A percentile compares a stretch with the other conserved stretches of the same genome.
phyloP scores from a whole-genome alignment of 2,797 vertebrate genomes.

The Lagorchestes hirsutus region DNA sequence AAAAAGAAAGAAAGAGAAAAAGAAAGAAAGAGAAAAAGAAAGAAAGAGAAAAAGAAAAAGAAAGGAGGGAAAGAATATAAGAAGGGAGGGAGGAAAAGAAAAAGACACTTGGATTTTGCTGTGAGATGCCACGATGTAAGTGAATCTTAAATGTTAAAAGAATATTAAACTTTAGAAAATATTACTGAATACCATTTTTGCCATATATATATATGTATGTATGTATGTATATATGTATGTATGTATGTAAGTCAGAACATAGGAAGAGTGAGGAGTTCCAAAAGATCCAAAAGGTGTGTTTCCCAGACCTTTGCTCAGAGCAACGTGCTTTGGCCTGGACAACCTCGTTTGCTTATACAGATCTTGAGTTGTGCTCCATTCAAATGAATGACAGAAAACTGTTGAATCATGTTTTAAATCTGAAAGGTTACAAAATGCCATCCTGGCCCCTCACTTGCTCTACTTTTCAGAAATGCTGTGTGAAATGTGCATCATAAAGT shows the following conservation, averaged over 20 bases:
- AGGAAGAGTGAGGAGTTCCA: not conserved
- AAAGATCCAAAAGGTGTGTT: not conserved
- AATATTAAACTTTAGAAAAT: slow-evolving; percentile 39
- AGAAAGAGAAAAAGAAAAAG: accelerated
- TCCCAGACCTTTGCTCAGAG: not conserved
- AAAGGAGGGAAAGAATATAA: not conserved
- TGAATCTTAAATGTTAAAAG: not conserved
- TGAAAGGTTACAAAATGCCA: slow-evolving; percentile 76
- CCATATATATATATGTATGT: too few species aligned
- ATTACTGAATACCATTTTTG: slow-evolving; percentile 17
- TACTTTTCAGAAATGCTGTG: slow-evolving; percentile 77
- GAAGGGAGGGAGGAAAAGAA: not conserved
- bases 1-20: not conserved
- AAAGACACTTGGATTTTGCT: not conserved
- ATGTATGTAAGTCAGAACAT: slow-evolving; percentile 31
- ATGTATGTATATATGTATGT: too few species aligned
- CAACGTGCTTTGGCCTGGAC: not conserved
- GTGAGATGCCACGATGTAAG: not conserved
- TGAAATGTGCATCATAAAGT: slow-evolving; percentile 80
- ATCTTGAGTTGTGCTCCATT: slow-evolving; percentile 52
- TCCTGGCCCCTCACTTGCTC: slow-evolving; percentile 72
- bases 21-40: not conserved
- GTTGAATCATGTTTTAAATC: slow-evolving; percentile 72
- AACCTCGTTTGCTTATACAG: not conserved
- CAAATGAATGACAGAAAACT: slow-evolving; percentile 64